Base-by-base conservation (phyloP, 2,888 invertebrate species). In the Ophonus ardosiacus region DNA sequence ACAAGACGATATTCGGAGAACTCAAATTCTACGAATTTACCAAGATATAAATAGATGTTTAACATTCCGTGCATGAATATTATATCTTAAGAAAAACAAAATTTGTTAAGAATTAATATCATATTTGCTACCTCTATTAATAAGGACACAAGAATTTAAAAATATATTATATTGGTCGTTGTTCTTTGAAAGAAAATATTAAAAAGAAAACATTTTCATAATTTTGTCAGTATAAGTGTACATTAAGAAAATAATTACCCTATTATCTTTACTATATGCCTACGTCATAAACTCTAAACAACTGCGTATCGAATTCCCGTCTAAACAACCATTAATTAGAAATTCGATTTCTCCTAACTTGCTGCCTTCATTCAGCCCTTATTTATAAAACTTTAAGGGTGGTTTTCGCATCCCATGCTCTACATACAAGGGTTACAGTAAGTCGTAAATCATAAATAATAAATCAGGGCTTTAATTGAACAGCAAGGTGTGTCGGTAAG, bases 381-480 rank as follows among this genome's bases (percentile, higher is more conserved):
- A 78, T 24, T 13, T 56, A 8, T 15, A 31, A 8, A 7, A 17
- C 5, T 6, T 24, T 63, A 61, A 61, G 31, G 61, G n/a, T 40
- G 31, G 7, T 3, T 61, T 80, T 80, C 38, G 17, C 40, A 2
- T 61, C 8, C 21, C 18, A 61, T 21, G 5, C 13, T 71, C 65
- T 24, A 65, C 51, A 59, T 74, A 65, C 56, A 86, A 86, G 76
- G 79, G 56, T 84, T 84, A 68, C 18, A 31, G 83, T n/a, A 51
- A 74, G 86, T 82, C 81, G 85, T 86, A 86, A 86, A 87, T 87
- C 86, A 87, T 86, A 87, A 83, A 82, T 86, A 86, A 87, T 87
- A 87, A 87, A 87, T 87, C 86, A 87, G 84, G 84, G 79, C 78
- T 86, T 86, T 87, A 86, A 86, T 86, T 87, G 87, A 86, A 81